phyloP scores from a whole-genome alignment of 1,140 invertebrate species.

The Ceratina calcarata region DNA sequence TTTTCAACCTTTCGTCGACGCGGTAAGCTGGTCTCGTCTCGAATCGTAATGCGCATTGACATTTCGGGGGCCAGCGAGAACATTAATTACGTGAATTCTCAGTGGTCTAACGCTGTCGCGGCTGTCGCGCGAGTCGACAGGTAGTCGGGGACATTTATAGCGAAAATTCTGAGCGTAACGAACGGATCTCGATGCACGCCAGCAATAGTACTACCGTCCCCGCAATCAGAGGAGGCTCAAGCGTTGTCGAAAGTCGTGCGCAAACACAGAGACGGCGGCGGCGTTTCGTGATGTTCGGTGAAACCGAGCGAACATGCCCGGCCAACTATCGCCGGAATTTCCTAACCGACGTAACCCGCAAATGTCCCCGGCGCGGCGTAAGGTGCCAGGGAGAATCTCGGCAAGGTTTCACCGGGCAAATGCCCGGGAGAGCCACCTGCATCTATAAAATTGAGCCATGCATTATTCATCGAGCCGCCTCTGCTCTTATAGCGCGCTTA shows the following conservation, averaged over 20 bases:
- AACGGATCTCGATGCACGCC: background rate
- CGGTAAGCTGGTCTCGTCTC: no score
- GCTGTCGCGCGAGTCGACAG: constrained; percentile 2
- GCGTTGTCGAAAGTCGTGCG: background rate
- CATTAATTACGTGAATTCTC: background rate
- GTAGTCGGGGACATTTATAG: background rate
- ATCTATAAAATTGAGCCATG: constrained; percentile 65
- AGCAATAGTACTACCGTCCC: background rate
- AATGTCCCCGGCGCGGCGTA: constrained; percentile 40
- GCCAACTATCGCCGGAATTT: constrained; percentile 55
- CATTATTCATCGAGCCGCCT: constrained; percentile 63
- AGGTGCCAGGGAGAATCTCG: constrained; percentile 59
- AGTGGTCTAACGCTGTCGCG: background rate
- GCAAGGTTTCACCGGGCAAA: constrained; percentile 55
- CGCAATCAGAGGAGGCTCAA: background rate
- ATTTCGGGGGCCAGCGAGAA: background rate
- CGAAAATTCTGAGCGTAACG: background rate
- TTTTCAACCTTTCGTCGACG: background rate
- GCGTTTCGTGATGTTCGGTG: constrained; percentile 31
- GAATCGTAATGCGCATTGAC: background rate
- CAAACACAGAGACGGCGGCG: background rate
- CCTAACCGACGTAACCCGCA: constrained; percentile 47
- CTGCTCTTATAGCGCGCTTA: constrained; percentile 50
- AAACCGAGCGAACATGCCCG: constrained; percentile 29
- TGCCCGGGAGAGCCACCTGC: constrained; percentile 54